These are phyloP conservation scores for Nyctibius grandis DNA, from an alignment of 2,797 vertebrate species.

Conservation along the genomic window DNA sequence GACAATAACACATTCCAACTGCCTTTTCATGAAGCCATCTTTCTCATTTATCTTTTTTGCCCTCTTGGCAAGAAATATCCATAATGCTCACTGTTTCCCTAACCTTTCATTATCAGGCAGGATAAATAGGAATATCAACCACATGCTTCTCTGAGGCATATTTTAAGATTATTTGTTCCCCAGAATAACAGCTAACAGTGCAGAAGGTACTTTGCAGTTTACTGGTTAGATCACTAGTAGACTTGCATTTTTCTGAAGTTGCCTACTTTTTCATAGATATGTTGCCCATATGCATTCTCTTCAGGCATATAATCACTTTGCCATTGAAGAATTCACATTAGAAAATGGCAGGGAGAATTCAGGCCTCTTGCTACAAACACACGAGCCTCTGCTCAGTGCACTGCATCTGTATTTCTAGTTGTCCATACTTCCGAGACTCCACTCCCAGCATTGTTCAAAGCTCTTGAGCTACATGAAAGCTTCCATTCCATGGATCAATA, in stretches of 20 bases:
- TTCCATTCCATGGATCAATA: neutral
- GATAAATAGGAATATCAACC: constrained; percentile 1
- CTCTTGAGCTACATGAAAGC: neutral
- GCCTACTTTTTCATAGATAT: neutral
- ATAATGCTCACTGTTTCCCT: constrained; percentile 34
- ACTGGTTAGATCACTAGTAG: neutral
- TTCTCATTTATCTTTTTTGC: constrained; percentile 43
- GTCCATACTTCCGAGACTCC: neutral
- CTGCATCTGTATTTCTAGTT: neutral
- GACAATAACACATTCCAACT: constrained; percentile 29
- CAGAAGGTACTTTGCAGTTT: neutral
- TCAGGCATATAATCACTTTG: neutral
- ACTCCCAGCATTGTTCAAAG: neutral
- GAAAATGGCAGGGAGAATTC: neutral
- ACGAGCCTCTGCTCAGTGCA: neutral
- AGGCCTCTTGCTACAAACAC: neutral
- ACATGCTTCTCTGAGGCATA: constrained; percentile 42
- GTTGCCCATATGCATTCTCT: neutral
- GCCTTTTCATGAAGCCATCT: constrained; percentile 28
- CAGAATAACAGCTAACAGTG: neutral
- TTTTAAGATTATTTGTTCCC: constrained; percentile 6
- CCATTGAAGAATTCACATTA: neutral
- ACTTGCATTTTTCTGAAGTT: neutral
- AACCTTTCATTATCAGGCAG: constrained; percentile 58
- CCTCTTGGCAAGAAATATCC: constrained; percentile 50